Percentiles rank a stretch among this genome's conserved stretches.
Evolutionary conservation across 2,113 vertebrate genomes (phyloP).

Genomic region (Dasyprocta punctata): DNA sequence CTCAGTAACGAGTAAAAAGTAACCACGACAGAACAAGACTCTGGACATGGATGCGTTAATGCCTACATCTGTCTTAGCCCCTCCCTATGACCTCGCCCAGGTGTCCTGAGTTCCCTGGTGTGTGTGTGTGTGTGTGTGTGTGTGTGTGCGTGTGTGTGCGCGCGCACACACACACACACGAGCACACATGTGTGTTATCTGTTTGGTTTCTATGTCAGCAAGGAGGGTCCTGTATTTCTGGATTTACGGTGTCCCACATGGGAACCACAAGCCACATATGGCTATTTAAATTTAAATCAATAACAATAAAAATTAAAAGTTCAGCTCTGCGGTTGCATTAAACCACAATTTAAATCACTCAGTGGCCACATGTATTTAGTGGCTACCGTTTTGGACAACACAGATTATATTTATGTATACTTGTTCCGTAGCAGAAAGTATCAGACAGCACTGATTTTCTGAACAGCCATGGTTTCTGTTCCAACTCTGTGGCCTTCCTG

Average conservation of each 20-base stretch:
- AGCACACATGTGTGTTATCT: too few relatives aligned
- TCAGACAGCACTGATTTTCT: not conserved
- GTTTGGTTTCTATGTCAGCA: not conserved
- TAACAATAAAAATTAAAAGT: slow-evolving; percentile 37
- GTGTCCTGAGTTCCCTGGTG: not conserved
- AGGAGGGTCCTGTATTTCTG: not conserved
- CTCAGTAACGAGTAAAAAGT: too few relatives aligned
- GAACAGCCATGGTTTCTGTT: not conserved
- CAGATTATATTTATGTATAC: not conserved
- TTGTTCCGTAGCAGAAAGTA: not conserved
- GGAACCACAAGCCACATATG: not conserved
- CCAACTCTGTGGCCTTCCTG: not conserved
- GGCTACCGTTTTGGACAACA: not conserved
- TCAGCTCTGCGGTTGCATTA: not conserved
- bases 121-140: not conserved
- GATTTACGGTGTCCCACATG: not conserved
- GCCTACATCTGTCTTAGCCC: fast-evolving
- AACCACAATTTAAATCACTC: not conserved
- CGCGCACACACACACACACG: fast-evolving
- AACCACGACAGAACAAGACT: too few relatives aligned
- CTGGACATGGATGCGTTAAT: fast-evolving
- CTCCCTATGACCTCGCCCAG: not conserved
- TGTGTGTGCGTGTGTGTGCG: not conserved
- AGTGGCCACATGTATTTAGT: not conserved
- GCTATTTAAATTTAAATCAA: slow-evolving; percentile 10